Base-by-base conservation (phyloP, 2,113 vertebrate species). In the Blennius ocellaris region DNA sequence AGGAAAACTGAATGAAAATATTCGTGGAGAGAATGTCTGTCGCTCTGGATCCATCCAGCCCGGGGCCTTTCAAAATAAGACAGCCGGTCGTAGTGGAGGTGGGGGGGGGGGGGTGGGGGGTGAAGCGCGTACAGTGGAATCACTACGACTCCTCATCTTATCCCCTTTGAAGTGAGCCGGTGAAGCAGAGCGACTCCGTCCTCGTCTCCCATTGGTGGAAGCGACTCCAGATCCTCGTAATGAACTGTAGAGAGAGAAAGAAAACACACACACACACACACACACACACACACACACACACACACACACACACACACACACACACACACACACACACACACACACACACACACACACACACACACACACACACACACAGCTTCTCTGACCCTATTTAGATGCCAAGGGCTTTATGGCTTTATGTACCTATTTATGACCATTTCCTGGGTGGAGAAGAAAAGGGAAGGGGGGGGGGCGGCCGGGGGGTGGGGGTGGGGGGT, bases 361-460 rank as follows among this genome's bases (percentile, higher is more conserved):
- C n/a, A n/a, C n/a, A n/a, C n/a, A 30, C 21, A 30, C 2, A 30
- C 4, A 30, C 4, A 30, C 21, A 30, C 63, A 57, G 64, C 69
- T 38, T 78, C 63, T 72, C 40, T 80, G 80, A 85, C 71, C 74
- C 64, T 43, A 7, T 66, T 79, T 44, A 47, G 48, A 81, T 69
- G 69, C 83, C 80, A 78, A 80, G 71, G 72, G 58, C 77, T 81
- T 85, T 53, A 49, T 68, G 74, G 63, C 69, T 77, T 68, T 47
- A 52, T 79, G 82, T 56, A 48, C 73, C 82, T 82, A 44, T 90
- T 89, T 86, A 85, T 84, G 87, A 81, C 72, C 76, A 76, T 79
- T 89, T 89, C 78, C 87, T 83, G 78, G 74, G 65, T 83, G 76
- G 47, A 64, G 68, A 63, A 59, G 53, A 65, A 72, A 76, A 50